Base-by-base conservation (phyloP, 2,888 invertebrate species). In the Augochlorella aurata region DNA sequence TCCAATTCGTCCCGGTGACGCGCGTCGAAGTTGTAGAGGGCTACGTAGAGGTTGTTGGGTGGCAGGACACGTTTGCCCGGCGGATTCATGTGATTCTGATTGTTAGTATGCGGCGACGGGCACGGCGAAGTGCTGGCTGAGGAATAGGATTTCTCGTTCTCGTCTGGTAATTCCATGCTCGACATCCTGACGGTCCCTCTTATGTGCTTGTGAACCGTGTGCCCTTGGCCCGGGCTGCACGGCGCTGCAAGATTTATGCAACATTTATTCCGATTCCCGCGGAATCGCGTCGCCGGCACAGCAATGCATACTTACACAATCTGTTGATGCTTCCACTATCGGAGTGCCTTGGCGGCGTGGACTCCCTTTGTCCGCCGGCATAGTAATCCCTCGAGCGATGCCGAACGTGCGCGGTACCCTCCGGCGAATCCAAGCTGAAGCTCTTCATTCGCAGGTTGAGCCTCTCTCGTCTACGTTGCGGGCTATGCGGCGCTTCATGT, bases 381-480 rank as follows among this genome's bases (percentile, higher is more conserved):
- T 93, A 93, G 72, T 92, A 92, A 87, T 93, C 93, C 63, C 93
- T 96, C 74, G 97, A 96, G 66, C 97, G 95, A 90, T 97, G 95
- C 91, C 97, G 96, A 58, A 95, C 96, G 92, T 97, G 96, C 93
- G 98, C 98, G 83, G 97, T 96, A 90, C 97, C 97, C 94, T 99
- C 99, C 85, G 98, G 98, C 50, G 98, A 98, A 94, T 99, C 99
- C 96, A 99, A 95, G 84, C 98, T 99, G 91, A 99, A 96, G 94
- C 98, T 98, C 96, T 99, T 99, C 99, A 99, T 99, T 94, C 98
- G 96, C 94, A 98, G 96, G 95, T 98, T 98, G 94, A 99, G 95
- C 95, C 98, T 98, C 95, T 98, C 98, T 85, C 98, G 97, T 93
- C 98, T 96, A 87, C 93, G 93, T 90, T 93, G 93, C 92, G 98